These are phyloP conservation scores for Oreocharis arfaki DNA, from an alignment of 2,113 vertebrate species.

Conservation along the genomic window DNA sequence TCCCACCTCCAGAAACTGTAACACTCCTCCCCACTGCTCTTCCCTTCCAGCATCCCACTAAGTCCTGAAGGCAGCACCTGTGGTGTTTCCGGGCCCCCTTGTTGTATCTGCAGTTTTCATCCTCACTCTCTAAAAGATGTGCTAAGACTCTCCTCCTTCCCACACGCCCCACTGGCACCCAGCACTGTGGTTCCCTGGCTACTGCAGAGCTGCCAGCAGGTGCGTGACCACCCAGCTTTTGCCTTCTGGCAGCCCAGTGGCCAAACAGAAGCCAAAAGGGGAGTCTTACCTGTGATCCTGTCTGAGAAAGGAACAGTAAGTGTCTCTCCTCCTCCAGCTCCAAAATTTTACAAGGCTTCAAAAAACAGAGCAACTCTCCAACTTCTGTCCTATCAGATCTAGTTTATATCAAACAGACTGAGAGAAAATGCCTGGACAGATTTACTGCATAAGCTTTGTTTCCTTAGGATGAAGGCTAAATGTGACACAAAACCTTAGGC, in stretches of 20 bases:
- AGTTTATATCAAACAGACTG: background rate
- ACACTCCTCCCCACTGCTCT: background rate
- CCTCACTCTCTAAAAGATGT: background rate
- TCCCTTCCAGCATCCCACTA: background rate
- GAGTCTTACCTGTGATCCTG: background rate
- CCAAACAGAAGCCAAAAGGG: background rate
- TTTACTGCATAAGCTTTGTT: background rate
- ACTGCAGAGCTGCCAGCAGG: background rate
- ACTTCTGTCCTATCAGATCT: background rate
- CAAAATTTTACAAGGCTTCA: background rate
- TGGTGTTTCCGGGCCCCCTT: background rate
- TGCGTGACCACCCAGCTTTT: accelerated
- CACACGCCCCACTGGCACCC: background rate
- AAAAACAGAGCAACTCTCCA: background rate
- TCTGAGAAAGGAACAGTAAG: background rate
- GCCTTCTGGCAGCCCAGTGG: background rate
- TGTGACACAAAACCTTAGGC: background rate
- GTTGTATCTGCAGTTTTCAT: background rate
- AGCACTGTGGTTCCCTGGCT: accelerated
- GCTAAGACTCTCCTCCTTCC: background rate
- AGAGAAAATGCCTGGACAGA: background rate
- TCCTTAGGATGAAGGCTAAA: background rate
- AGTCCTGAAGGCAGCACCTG: background rate
- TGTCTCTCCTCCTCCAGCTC: background rate
- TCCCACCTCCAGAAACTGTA: background rate